Evolutionary conservation across 2,797 vertebrate genomes (phyloP).

Genomic region (Chromis chromis): DNA sequence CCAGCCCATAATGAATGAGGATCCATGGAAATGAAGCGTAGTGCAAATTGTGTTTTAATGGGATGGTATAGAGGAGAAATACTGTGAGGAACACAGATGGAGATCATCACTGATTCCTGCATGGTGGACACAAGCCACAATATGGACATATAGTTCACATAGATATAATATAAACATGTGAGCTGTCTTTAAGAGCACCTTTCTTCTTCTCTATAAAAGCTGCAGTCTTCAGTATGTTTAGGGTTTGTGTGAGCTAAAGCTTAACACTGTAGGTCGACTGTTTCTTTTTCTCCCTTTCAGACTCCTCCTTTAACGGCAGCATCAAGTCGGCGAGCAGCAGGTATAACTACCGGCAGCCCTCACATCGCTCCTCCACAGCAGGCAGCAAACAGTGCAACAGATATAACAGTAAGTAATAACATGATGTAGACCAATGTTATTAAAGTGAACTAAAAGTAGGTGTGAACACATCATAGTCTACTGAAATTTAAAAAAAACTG

Average conservation of each 20-base stretch:
- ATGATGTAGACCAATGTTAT: neutral
- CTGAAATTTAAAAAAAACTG: no score
- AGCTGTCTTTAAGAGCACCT: neutral
- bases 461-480: no score
- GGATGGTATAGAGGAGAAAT: conserved; percentile 23
- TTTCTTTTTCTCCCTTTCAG: conserved; percentile 42
- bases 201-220: neutral
- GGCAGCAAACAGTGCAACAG: conserved; percentile 28
- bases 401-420: conserved; percentile 20
- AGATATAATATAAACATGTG: neutral
- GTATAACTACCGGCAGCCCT: conserved; percentile 30
- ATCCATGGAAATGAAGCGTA: conserved; percentile 49
- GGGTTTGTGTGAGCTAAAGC: neutral
- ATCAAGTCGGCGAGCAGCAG: conserved; percentile 53
- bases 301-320: conserved; percentile 55
- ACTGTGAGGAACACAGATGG: conserved; percentile 44
- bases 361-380: conserved; percentile 24
- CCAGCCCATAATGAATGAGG: conserved; percentile 32
- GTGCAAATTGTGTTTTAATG: conserved; percentile 66
- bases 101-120: conserved; percentile 28
- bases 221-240: neutral
- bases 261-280: neutral
- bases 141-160: neutral
- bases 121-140: neutral
- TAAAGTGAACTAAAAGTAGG: no score